These are phyloP conservation scores for Frankliniella fusca DNA, from an alignment of 2,888 invertebrate species.

Conservation along the genomic window DNA sequence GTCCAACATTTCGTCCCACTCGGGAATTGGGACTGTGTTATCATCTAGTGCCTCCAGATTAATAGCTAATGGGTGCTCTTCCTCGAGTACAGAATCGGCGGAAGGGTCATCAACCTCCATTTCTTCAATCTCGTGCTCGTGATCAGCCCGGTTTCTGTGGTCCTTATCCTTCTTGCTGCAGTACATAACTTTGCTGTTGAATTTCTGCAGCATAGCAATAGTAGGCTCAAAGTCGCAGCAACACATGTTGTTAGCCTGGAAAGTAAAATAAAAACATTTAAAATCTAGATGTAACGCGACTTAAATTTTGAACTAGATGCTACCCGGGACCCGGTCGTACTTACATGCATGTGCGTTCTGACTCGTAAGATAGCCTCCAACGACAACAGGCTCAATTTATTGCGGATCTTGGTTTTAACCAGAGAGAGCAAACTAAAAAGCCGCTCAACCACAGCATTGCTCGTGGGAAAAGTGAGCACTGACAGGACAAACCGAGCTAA, in stretches of 20 bases:
- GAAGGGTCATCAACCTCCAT: slow-evolving; percentile 16
- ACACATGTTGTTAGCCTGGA: neutral
- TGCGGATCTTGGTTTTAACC: slow-evolving; percentile 33
- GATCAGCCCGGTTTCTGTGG: neutral
- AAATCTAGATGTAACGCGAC: neutral
- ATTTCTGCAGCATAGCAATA: neutral
- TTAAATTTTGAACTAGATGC: neutral
- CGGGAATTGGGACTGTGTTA: neutral
- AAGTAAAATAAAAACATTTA: neutral
- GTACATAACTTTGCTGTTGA: neutral
- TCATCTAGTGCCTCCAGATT: too few relatives aligned
- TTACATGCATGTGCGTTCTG: neutral
- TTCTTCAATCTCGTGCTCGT: neutral
- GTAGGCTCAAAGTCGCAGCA: neutral
- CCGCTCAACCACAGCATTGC: slow-evolving; percentile 35
- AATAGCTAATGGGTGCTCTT: too few relatives aligned
- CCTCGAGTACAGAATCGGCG: neutral
- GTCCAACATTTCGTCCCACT: neutral
- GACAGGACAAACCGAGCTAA: slow-evolving; percentile 18
- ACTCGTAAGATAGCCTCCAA: neutral
- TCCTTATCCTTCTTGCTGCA: neutral
- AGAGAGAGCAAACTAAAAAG: slow-evolving; percentile 34
- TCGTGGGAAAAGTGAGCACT: slow-evolving; percentile 32
- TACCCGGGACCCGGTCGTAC: neutral
- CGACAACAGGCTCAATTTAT: neutral